Evolutionary conservation across 2,113 vertebrate species (phyloP).

Genomic region (Dicaeum eximium): DNA sequence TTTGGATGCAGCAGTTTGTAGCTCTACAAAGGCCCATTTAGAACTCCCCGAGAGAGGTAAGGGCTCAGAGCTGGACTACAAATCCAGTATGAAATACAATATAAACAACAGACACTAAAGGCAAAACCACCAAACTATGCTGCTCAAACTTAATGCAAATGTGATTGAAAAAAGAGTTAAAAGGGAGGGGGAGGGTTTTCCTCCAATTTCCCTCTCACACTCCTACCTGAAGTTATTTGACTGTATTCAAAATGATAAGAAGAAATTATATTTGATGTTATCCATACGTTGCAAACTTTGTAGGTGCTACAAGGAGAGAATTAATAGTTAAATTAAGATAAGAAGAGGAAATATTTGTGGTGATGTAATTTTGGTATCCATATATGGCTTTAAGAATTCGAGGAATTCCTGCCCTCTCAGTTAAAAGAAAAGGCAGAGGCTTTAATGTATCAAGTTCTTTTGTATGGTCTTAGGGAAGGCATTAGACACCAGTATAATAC

Average conservation of each 20-base stretch:
- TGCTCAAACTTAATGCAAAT: neutral
- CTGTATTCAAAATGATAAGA: neutral
- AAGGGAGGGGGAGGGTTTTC: neutral
- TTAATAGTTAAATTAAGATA: neutral
- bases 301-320: fast-evolving
- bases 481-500: fast-evolving
- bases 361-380: neutral
- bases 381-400: neutral
- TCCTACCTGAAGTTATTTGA: neutral
- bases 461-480: neutral
- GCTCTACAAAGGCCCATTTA: neutral
- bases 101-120: neutral
- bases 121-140: neutral
- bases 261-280: neutral
- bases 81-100: neutral
- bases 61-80: neutral
- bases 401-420: neutral
- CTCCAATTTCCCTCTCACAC: neutral
- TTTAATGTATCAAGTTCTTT: neutral
- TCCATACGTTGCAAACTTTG: neutral
- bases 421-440: neutral
- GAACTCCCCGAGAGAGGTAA: neutral
- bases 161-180: neutral
- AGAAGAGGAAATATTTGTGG: neutral
- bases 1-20: neutral